A percentile compares a stretch with the other conserved stretches of the same genome.
phyloP scores from a whole-genome alignment of 2,113 vertebrate species.

The Polyodon spathula region DNA sequence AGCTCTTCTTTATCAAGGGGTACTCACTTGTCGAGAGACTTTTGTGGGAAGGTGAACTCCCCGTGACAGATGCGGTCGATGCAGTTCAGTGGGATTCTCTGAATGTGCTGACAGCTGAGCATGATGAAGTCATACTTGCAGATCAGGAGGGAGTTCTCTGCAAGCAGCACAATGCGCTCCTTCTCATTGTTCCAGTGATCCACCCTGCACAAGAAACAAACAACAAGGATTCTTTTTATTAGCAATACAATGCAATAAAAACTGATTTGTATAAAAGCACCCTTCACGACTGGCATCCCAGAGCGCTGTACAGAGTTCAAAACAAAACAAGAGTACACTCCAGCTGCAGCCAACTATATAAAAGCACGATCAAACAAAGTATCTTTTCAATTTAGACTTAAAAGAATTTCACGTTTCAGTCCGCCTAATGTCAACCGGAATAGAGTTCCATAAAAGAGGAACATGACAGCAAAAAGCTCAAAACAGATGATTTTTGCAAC shows the following conservation, averaged over 20 bases:
- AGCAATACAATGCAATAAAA: conserved; percentile 27
- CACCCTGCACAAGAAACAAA: conserved; percentile 36
- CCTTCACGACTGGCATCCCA: too few relatives aligned
- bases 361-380: too few relatives aligned
- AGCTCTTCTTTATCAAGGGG: neutral
- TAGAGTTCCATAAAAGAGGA: too few relatives aligned
- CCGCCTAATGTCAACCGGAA: too few relatives aligned
- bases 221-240: conserved; percentile 25
- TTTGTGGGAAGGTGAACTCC: conserved; percentile 54
- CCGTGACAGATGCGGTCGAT: conserved; percentile 53
- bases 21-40: conserved; percentile 63
- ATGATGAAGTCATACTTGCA: conserved; percentile 73
- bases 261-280: too few relatives aligned
- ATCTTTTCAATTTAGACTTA: too few relatives aligned
- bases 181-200: conserved; percentile 80
- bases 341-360: too few relatives aligned
- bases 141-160: conserved; percentile 54
- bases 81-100: conserved; percentile 47
- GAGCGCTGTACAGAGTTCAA: too few relatives aligned
- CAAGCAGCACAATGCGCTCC: conserved; percentile 58
- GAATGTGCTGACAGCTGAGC: conserved; percentile 56
- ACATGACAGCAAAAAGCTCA: too few relatives aligned
- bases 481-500: too few relatives aligned
- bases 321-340: too few relatives aligned
- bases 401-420: too few relatives aligned